Conservation (phyloP, 2,113 vertebrate genomes). For the Chlorodrepanis virens region DNA sequence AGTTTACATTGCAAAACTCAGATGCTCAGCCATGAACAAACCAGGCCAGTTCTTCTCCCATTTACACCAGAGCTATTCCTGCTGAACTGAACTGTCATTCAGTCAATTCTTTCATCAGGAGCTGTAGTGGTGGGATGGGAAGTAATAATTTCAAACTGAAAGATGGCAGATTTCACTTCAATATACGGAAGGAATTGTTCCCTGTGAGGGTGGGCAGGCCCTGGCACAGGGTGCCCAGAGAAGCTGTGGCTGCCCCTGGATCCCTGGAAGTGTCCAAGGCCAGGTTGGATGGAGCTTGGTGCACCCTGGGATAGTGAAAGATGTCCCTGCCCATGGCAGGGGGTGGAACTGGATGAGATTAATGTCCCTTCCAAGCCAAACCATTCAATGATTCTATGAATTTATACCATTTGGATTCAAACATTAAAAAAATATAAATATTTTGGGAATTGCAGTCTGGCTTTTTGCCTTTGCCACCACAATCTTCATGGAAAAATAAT, state of each 20-base stretch:
- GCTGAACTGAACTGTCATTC: not conserved
- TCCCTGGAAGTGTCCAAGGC: not conserved
- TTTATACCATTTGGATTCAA: not conserved
- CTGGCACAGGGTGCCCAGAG: not conserved
- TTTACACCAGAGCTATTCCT: not conserved
- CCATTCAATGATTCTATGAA: not conserved
- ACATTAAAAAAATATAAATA: not conserved
- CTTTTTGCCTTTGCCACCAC: not conserved
- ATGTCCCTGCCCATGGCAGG: not conserved
- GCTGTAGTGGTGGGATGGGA: not conserved
- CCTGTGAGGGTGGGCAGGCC: not conserved
- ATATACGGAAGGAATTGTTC: not conserved
- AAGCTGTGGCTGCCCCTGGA: not conserved
- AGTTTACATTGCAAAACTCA: not conserved
- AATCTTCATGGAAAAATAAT: not conserved
- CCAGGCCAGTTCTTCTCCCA: not conserved
- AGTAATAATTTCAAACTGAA: not conserved
- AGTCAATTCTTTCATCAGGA: not conserved
- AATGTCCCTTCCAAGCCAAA: not conserved
- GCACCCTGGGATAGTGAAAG: rapidly evolving
- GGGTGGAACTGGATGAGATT: not conserved
- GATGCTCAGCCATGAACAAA: not conserved
- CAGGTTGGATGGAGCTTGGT: rapidly evolving
- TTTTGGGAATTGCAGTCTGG: not conserved
- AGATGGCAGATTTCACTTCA: not conserved